Evolutionary conservation across 2,113 vertebrate genomes (phyloP).

Genomic region (Colius striatus): DNA sequence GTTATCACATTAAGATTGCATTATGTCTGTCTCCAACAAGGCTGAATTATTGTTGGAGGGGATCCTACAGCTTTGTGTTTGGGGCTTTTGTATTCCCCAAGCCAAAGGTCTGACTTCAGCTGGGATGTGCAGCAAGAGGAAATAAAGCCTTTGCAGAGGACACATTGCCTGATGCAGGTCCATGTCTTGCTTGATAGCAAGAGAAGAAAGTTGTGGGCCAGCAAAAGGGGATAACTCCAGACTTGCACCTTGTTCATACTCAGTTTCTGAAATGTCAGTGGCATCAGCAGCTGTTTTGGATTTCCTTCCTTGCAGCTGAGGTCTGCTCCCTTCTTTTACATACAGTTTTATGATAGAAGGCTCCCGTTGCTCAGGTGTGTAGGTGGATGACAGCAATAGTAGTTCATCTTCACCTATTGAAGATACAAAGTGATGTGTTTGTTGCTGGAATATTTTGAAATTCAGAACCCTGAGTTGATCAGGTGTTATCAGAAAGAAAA

Average conservation of each 20-base stretch:
- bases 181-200: neutral
- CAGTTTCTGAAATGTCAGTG: neutral
- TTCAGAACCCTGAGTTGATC: neutral
- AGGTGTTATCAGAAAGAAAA: neutral
- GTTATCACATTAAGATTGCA: constrained; percentile 73
- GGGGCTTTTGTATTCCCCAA: neutral
- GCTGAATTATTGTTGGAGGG: constrained; percentile 63
- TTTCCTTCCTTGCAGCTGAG: neutral
- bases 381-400: neutral
- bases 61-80: neutral
- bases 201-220: neutral
- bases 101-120: neutral
- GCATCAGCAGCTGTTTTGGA: neutral
- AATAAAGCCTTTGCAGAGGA: neutral
- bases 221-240: neutral
- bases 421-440: neutral
- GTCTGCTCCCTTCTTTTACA: neutral
- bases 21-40: constrained; percentile 60
- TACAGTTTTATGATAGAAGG: neutral
- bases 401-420: neutral
- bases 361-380: neutral
- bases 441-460: neutral
- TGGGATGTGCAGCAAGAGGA: neutral
- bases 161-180: accelerated
- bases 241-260: accelerated